Conservation (phyloP, 2,113 vertebrate genomes). For the Conger conger region DNA sequence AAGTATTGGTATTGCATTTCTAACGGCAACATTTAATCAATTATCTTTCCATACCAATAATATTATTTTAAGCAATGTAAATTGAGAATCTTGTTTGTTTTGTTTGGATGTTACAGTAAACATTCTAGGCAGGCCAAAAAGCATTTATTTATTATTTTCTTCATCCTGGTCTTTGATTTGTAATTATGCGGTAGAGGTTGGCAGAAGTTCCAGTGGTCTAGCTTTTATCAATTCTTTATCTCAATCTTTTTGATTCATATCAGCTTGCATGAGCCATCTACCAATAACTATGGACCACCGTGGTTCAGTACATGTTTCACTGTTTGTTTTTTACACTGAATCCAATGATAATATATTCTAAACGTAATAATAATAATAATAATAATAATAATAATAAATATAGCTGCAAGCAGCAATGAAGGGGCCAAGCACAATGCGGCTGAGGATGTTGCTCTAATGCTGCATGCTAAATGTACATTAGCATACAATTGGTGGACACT, state of each 20-base stretch:
- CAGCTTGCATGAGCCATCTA: slow-evolving; percentile 35
- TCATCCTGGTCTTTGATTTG: background rate
- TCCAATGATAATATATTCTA: background rate
- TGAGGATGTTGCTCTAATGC: no score
- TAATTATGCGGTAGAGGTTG: background rate
- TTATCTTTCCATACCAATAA: background rate
- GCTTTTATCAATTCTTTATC: slow-evolving; percentile 35
- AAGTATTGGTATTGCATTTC: background rate
- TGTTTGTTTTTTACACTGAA: slow-evolving; percentile 16
- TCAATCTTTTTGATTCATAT: slow-evolving; percentile 38
- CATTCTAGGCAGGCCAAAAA: background rate
- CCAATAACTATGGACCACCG: slow-evolving; percentile 19
- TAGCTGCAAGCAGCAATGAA: no score
- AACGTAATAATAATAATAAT: no score
- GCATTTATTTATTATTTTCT: background rate
- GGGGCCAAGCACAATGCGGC: no score
- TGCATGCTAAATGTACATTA: no score
- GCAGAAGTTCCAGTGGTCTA: background rate
- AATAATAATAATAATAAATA: no score
- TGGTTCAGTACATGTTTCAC: background rate
- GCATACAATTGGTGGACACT: no score
- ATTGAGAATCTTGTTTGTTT: background rate
- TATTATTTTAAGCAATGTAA: background rate
- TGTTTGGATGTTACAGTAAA: background rate
- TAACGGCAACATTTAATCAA: background rate